phyloP scores from a whole-genome alignment of 2,113 vertebrate genomes.

The Ploceus nigricollis region DNA sequence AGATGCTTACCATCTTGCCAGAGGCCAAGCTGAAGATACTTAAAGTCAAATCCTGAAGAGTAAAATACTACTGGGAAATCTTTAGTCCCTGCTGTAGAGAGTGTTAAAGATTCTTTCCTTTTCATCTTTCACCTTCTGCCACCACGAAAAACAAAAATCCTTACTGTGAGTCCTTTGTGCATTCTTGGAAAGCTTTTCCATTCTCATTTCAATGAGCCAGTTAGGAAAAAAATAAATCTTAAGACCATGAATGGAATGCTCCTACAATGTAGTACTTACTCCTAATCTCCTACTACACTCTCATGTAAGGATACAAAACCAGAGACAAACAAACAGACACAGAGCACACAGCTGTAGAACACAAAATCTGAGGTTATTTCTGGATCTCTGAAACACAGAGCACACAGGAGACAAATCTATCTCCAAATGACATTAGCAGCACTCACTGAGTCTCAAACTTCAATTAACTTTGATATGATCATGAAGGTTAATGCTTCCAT shows the following conservation, averaged over 20 bases:
- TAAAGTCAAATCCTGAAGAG: not conserved
- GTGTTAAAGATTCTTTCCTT: not conserved
- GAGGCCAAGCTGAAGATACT: not conserved
- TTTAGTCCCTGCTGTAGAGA: not conserved
- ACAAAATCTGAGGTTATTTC: not conserved
- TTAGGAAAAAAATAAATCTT: not conserved
- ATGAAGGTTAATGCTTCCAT: not conserved
- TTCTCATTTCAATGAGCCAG: slow-evolving; percentile 36
- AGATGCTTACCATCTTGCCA: not conserved
- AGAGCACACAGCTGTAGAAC: not conserved
- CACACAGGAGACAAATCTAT: not conserved
- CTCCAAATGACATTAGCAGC: not conserved
- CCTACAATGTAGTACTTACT: not conserved
- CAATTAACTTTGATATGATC: not conserved
- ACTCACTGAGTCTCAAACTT: not conserved
- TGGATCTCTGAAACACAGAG: not conserved
- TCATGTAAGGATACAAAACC: not conserved
- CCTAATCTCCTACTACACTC: not conserved
- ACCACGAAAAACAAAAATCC: not conserved
- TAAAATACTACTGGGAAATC: not conserved
- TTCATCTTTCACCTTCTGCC: not conserved
- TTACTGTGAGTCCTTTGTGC: not conserved
- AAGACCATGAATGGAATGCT: not conserved
- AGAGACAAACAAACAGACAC: not conserved
- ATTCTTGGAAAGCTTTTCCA: not conserved